Percentiles rank a stretch among this genome's conserved stretches.
Evolutionary conservation across 2,113 vertebrate genomes (phyloP).

Genomic region (Bufo bufo): DNA sequence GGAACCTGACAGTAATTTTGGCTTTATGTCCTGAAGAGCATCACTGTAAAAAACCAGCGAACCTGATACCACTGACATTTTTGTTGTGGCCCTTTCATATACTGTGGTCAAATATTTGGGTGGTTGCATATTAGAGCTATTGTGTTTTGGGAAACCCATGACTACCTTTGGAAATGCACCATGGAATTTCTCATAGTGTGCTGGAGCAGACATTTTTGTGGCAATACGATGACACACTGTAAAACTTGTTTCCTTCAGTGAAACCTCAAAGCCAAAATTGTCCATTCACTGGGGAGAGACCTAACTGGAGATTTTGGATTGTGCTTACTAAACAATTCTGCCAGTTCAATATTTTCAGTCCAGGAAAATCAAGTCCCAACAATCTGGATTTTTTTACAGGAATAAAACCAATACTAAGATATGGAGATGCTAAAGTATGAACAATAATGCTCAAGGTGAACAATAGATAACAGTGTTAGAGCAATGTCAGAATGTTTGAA

Average conservation of each 20-base stretch:
- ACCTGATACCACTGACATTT: constrained; percentile 80
- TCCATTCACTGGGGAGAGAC: neutral
- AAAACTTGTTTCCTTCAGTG: neutral
- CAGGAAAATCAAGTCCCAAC: neutral
- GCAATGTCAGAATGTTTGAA: too few species aligned
- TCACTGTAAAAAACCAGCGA: constrained; percentile 67
- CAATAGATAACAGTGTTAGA: neutral
- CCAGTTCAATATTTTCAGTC: neutral
- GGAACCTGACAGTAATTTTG: constrained; percentile 74
- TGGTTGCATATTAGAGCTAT: constrained; percentile 68
- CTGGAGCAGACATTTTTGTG: constrained; percentile 17
- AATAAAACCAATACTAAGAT: neutral
- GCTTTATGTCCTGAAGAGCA: constrained; percentile 70
- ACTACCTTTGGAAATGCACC: constrained; percentile 36
- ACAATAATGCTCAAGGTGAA: too few species aligned
- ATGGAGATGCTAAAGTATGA: too few species aligned
- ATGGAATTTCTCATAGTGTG: constrained; percentile 26
- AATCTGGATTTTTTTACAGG: neutral
- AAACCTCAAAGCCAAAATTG: neutral
- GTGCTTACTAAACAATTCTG: neutral
- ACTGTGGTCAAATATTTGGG: constrained; percentile 92
- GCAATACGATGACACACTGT: neutral
- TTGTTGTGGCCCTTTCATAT: constrained; percentile 80
- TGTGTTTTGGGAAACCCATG: constrained; percentile 47
- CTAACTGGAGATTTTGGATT: neutral